Evolutionary conservation across 2,888 invertebrate species (phyloP).

Genomic region (Microplitis manilae): DNA sequence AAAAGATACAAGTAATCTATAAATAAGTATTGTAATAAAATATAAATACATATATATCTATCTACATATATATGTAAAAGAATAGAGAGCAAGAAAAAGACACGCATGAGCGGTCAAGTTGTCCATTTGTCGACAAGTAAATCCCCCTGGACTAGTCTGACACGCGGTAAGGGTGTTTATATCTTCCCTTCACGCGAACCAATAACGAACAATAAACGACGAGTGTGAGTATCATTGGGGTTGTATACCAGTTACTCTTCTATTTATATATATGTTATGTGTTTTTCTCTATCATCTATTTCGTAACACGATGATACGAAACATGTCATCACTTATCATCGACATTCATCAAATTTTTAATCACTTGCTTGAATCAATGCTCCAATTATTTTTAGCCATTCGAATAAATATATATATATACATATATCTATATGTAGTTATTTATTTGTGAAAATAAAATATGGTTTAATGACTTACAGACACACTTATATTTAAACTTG

Average conservation of each 20-base stretch:
- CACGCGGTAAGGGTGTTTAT: neutral
- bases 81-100: neutral
- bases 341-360: too few relatives aligned
- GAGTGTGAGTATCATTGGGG: neutral
- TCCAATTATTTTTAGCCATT: too few relatives aligned
- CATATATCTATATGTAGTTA: neutral
- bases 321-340: too few relatives aligned
- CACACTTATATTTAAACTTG: neutral
- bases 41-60: too few relatives aligned
- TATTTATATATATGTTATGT: neutral
- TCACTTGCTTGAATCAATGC: too few relatives aligned
- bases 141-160: neutral
- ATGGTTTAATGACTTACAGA: neutral
- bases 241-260: neutral
- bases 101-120: neutral
- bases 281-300: neutral
- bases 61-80: neutral
- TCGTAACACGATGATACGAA: neutral
- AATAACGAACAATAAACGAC: neutral
- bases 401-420: neutral
- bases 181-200: slow-evolving; percentile 10
- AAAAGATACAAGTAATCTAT: too few relatives aligned
- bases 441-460: neutral
- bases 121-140: neutral
- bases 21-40: too few relatives aligned